These are phyloP conservation scores for Neodiprion fabricii DNA, from an alignment of 1,140 invertebrate species.

Conservation along the genomic window DNA sequence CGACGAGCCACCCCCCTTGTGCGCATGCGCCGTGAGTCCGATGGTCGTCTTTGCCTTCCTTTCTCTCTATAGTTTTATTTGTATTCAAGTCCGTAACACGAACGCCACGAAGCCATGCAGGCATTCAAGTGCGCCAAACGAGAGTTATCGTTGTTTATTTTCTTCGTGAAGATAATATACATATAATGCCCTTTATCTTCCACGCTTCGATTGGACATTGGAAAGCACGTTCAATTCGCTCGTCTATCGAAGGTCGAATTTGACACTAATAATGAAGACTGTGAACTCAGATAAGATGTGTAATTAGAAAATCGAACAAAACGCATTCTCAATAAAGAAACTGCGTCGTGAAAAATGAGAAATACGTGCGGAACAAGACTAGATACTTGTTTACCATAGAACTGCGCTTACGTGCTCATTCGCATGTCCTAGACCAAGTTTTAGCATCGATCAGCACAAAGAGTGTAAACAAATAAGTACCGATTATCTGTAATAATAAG, in stretches of 20 bases:
- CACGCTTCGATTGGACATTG: background rate
- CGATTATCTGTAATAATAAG: no score
- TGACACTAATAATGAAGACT: no score
- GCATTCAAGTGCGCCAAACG: background rate
- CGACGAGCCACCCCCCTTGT: conserved; percentile 21
- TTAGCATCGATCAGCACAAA: no score
- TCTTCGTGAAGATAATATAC: background rate
- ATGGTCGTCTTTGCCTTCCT: conserved; percentile 18
- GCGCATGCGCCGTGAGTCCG: conserved; percentile 27
- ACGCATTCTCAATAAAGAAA: no score
- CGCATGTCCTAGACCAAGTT: no score
- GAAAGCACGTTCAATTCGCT: background rate
- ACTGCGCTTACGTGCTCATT: no score
- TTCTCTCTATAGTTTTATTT: conserved; percentile 15
- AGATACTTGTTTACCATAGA: no score
- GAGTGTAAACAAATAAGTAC: no score
- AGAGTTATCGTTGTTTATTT: background rate
- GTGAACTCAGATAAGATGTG: no score
- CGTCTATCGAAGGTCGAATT: background rate
- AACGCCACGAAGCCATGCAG: background rate
- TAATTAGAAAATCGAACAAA: no score
- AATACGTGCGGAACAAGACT: no score
- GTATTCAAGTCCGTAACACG: background rate
- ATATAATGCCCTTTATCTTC: background rate
- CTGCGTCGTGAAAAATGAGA: no score